Evolutionary conservation across 1,140 invertebrate genomes (phyloP), one percentile per base, ranked within the genome.

Genomic region (Colletes gigas): DNA sequence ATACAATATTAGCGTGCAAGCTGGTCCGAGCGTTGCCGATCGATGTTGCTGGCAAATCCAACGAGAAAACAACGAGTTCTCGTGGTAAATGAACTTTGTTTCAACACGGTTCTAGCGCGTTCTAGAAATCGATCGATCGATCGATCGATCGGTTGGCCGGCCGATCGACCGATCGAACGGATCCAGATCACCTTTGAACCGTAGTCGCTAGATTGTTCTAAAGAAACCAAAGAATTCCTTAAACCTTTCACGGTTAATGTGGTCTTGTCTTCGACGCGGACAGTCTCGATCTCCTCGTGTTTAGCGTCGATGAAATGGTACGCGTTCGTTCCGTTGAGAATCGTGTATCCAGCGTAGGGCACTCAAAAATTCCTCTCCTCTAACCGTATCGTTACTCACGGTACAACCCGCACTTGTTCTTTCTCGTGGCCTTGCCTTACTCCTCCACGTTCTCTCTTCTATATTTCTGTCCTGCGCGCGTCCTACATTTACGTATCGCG

Each of bases 401-500:
- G 10, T 57, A 7, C 19, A 14, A 15, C 14, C 15, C 39, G 5
- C 77, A 55, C 69, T 63, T 30, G 30, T 30, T 30, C 14, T 72
- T 63, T 72, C 68, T 15, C 6, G 2, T 65, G 57, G 71, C 50
- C 59, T 72, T 54, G 59, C 59, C 5, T 54, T 71, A 30, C 59
- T 47, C 77, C 39, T 47, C 47, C 60, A 7, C 69, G n/a, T 52
- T 71, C n/a, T 55, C 21, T 77, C 74, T 55, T 59, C 9, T 68
- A 9, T 60, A 39, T 47, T 9, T 12, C 1, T 55, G 19, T 63
- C 14, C 3, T 76, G 1, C 57, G 44, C 15, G 17, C 39, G 52
- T 44, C 6, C 50, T 63, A 63, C 44, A n/a, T 21, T 41, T 47
- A 21, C 39, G 59, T 72, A 15, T 69, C 50, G 30, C 63, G 60